Evolutionary conservation across 2,797 vertebrate species (phyloP), one percentile per base, ranked within the genome.

Genomic region (Dryobates pubescens): DNA sequence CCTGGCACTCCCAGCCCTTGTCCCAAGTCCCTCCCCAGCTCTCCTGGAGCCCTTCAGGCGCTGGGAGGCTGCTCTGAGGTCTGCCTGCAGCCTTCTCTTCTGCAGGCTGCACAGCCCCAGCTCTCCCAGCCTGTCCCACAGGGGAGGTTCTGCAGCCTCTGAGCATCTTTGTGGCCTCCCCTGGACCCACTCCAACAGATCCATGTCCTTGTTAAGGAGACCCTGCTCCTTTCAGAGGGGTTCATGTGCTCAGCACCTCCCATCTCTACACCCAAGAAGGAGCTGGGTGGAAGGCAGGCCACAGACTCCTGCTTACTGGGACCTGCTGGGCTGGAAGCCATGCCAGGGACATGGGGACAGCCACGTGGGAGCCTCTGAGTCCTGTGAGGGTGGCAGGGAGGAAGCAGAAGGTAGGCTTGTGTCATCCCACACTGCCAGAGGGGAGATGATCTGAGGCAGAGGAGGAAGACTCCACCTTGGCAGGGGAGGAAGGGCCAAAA

Each of bases 371-470:
- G n/a, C 27, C 19, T 7, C 30, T 2, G 1, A 57, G 17, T 4
- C 10, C 5, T 0, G 57, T 1, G 0, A 13, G 8, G 30, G 30
- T 4, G 59, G 8, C 4, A 23, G 24, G n/a, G 19, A 73, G 20
- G 51, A 67, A n/a, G 20, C 5, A 9, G 3, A 29, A 59, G 24
- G 17, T 27, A 34, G 27, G n/a, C 10, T 1, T 18, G 11, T 1
- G 7, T 34, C 57, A 56, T 68, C 59, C 29, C 49, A 34, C 23
- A 2, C 27, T 5, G 36, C 16, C 10, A 27, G n/a, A 26, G 17
- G 34, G 32, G 45, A 30, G 16, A 34, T 2, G 2, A 5, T 9
- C 30, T 1, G 2, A 58, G 63, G 20, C 3, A 17, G 70, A 61
- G 53, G 57, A 77, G 26, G 27, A 84, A 36, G 49, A 14, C 18